These are phyloP conservation scores for Myrmecobius fasciatus DNA, from an alignment of 2,113 vertebrate genomes.

Conservation along the genomic window DNA sequence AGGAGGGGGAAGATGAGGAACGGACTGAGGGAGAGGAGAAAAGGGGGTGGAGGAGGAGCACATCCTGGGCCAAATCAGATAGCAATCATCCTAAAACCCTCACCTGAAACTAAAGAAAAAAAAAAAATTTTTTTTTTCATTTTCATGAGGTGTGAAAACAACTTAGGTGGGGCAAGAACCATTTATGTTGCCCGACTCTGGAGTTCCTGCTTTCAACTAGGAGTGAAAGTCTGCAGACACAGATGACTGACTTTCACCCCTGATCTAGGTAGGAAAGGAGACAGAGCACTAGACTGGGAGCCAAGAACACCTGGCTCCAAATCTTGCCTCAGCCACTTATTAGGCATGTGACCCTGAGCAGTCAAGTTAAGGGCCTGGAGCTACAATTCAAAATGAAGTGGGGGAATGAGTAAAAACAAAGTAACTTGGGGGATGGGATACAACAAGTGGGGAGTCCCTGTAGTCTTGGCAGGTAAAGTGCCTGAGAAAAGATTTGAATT, in stretches of 20 bases:
- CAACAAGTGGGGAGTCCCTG: not conserved
- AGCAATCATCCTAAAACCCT: conserved; percentile 63
- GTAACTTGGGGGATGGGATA: not conserved
- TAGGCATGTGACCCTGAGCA: not conserved
- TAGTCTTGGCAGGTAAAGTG: not conserved
- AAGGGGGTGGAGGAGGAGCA: conserved; percentile 13
- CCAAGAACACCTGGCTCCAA: not conserved
- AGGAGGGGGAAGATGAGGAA: too few relatives aligned
- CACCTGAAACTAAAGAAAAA: conserved; percentile 55
- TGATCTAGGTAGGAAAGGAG: not conserved
- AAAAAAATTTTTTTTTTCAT: conserved; percentile 5
- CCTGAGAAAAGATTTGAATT: not conserved
- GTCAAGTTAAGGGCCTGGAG: not conserved
- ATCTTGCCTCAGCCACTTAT: not conserved
- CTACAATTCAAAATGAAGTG: not conserved
- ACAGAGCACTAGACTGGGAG: too few relatives aligned
- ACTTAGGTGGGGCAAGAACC: conserved; percentile 16
- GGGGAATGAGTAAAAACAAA: not conserved
- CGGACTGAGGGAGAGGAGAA: too few relatives aligned
- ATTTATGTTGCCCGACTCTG: conserved; percentile 12
- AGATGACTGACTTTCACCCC: conserved; percentile 32
- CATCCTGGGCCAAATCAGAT: conserved; percentile 62
- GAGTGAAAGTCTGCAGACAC: not conserved
- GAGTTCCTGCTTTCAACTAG: conserved; percentile 44
- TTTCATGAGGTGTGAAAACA: conserved; percentile 47